Base-by-base conservation (phyloP, 2,888 invertebrate species). In the Amiota minor region DNA sequence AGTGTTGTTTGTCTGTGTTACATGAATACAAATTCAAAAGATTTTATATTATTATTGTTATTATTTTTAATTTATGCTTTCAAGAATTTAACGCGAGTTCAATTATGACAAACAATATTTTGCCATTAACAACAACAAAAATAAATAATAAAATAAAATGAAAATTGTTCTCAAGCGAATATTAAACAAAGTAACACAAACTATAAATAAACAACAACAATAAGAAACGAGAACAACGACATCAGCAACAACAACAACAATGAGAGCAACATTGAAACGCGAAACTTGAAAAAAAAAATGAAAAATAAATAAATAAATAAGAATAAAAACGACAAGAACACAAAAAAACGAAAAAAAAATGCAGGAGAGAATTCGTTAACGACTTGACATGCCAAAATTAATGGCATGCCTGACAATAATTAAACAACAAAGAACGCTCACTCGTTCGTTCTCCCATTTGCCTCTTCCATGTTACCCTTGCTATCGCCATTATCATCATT, bases 321-420 rank as follows among this genome's bases (percentile, higher is more conserved):
- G 78, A 77, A 77, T 11, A 75, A 76, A 74, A 68, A 55, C 69
- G 69, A 73, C 45, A 72, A 61, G 23, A 71, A 76, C n/a, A n/a
- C n/a, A 72, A 77, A 72, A 73, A 71, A 70, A 69, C 77, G 65
- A 23, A 69, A 55, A 64, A 76, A 75, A 79, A 84, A 35, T 35
- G 35, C 6, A 35, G 35, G 80, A 87, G 84, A 85, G 86, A 88
- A 88, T 86, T 85, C 83, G 86, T 88, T 88, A 87, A 87, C 88
- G 85, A 88, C 87, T 83, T 87, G 86, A 85, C 89, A 89, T 88
- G 89, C 89, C 87, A 83, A 89, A 89, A 89, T 88, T 89, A 88
- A 89, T 89, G 89, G 87, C 86, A 86, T 84, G 86, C 83, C 84
- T 79, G 83, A 88, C 85, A 87, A 89, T 87, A 89, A 89, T 88